A percentile compares a stretch with the other conserved stretches of the same genome.
These are phyloP conservation scores for Epistrophe grossulariae DNA, from an alignment of 2,888 invertebrate genomes.

Conservation along the genomic window DNA sequence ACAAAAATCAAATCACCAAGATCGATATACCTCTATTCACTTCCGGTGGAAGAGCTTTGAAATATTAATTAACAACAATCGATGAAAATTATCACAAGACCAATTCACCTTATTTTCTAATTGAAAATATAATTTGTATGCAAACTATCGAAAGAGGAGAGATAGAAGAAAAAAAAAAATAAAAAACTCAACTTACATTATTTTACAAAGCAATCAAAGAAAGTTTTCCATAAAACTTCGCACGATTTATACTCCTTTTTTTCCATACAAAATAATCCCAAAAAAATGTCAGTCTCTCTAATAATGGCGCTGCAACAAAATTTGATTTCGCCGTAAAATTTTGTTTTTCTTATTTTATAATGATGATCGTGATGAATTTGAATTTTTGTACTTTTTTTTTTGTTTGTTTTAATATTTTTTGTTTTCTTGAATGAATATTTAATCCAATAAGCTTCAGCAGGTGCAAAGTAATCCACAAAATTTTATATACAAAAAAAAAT, in stretches of 20 bases:
- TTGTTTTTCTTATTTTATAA: conserved; percentile 13
- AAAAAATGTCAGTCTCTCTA: conserved; percentile 24
- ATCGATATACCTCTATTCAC: background rate
- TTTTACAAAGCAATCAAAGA: conserved; percentile 82
- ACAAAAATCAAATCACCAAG: background rate
- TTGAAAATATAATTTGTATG: background rate
- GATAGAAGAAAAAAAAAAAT: background rate
- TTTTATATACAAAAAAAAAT: conserved; percentile 27
- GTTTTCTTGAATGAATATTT: conserved; percentile 64
- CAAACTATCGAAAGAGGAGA: background rate
- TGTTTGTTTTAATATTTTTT: background rate
- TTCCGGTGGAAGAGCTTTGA: background rate
- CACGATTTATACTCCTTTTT: conserved; percentile 47
- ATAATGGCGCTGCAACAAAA: conserved; percentile 19
- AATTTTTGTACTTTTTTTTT: conserved; percentile 23
- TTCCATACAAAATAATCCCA: conserved; percentile 62
- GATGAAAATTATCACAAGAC: too few species aligned
- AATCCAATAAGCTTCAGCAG: conserved; percentile 72
- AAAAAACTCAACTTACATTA: conserved; percentile 80
- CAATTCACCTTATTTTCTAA: background rate
- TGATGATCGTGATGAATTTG: conserved; percentile 57
- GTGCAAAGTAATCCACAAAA: conserved; percentile 71
- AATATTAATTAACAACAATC: background rate
- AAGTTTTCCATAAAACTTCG: conserved; percentile 51
- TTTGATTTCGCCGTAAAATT: conserved; percentile 14